phyloP scores from a whole-genome alignment of 2,888 invertebrate genomes.

The Cheilosia variabilis region DNA sequence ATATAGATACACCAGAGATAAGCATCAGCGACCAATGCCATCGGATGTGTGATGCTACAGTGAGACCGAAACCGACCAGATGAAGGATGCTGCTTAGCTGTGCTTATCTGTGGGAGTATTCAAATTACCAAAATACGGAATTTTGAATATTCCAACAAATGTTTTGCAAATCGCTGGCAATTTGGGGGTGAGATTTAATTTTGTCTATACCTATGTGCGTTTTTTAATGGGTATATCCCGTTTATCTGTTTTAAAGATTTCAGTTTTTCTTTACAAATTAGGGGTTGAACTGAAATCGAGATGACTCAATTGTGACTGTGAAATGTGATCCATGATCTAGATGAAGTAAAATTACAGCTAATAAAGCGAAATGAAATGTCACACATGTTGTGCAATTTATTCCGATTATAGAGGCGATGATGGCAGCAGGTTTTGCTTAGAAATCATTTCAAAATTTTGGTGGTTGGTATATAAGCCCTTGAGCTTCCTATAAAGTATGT shows the following conservation, averaged over 20 bases:
- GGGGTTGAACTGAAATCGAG: slow-evolving; percentile 21
- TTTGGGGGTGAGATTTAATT: not conserved
- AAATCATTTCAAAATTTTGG: not conserved
- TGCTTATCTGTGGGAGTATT: slow-evolving; percentile 37
- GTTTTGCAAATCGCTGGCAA: slow-evolving; percentile 21
- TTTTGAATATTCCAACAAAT: slow-evolving; percentile 9
- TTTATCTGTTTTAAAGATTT: slow-evolving; percentile 6
- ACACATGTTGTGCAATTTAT: slow-evolving; percentile 15
- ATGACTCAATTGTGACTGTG: slow-evolving; percentile 16
- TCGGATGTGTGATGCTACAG: slow-evolving; percentile 18
- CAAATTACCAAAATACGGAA: slow-evolving; percentile 25
- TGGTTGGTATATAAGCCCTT: no score
- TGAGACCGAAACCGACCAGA: slow-evolving; percentile 47
- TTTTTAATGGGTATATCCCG: no score
- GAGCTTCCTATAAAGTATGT: no score
- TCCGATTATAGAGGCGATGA: not conserved
- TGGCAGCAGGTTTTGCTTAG: no score
- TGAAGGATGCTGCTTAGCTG: slow-evolving; percentile 30
- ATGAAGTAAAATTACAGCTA: slow-evolving; percentile 7
- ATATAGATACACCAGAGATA: slow-evolving; percentile 4
- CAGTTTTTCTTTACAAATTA: not conserved
- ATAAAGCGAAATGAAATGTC: slow-evolving; percentile 6
- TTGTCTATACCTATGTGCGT: not conserved
- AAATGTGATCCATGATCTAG: slow-evolving; percentile 34
- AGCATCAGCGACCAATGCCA: not conserved